Evolutionary conservation across 2,888 invertebrate species (phyloP).

Genomic region (Orthonychiurus folsomi): DNA sequence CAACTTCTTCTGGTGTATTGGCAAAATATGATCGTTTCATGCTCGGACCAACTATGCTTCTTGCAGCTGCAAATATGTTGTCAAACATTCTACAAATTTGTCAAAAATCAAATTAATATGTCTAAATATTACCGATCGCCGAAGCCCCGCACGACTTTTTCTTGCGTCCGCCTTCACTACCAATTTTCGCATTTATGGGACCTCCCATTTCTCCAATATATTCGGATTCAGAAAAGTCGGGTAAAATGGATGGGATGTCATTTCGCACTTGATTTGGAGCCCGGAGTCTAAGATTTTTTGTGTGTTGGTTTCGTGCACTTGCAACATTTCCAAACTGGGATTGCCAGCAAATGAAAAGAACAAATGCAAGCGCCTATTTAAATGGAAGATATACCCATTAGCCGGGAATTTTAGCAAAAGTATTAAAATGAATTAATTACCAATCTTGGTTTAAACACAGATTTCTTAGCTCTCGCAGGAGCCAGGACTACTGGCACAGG

Average conservation of each 20-base stretch:
- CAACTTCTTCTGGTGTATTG: constrained; percentile 31
- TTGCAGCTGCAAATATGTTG: constrained; percentile 21
- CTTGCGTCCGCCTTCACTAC: constrained; percentile 4
- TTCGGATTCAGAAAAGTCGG: not conserved
- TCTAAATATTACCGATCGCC: constrained; percentile 24
- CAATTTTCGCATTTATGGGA: constrained; percentile 6
- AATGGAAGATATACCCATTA: too few species aligned
- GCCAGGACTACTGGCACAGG: too few species aligned
- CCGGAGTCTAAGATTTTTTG: constrained; percentile 1
- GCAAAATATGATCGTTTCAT: constrained; percentile 38
- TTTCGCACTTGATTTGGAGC: not conserved
- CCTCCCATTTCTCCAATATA: not conserved
- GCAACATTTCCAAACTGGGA: not conserved
- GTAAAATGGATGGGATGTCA: not conserved
- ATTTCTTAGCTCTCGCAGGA: too few species aligned
- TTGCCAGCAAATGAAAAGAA: not conserved
- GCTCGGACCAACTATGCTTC: constrained; percentile 30
- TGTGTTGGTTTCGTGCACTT: not conserved
- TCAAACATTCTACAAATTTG: not conserved
- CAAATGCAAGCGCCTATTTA: not conserved
- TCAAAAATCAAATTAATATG: not conserved
- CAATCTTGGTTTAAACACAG: too few species aligned
- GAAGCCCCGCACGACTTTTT: constrained; percentile 27
- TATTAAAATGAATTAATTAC: too few species aligned
- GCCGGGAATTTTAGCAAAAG: too few species aligned